Percentiles rank a stretch among this genome's conserved stretches.
These are phyloP conservation scores for Rostratula benghalensis DNA, from an alignment of 2,113 vertebrate genomes.

Conservation along the genomic window DNA sequence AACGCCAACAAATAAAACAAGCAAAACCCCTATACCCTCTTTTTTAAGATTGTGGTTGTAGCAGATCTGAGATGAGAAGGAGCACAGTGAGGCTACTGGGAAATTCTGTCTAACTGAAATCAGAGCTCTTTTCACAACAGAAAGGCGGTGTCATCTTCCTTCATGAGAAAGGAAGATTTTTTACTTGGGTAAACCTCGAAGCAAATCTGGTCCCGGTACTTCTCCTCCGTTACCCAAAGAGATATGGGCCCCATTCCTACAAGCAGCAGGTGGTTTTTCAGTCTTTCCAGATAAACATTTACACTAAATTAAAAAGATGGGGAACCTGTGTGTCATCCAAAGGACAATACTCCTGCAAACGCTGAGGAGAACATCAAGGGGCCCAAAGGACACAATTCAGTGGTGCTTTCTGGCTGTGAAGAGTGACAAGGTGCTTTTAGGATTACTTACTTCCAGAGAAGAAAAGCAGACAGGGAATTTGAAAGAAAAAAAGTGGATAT, in stretches of 20 bases:
- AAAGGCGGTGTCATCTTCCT: neutral
- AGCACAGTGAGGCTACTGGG: neutral
- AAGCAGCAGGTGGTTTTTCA: neutral
- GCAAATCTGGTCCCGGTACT: neutral
- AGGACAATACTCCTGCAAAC: accelerated
- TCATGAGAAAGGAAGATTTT: neutral
- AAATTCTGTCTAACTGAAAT: neutral
- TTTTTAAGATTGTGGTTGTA: neutral
- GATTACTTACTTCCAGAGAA: neutral
- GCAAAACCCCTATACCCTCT: neutral
- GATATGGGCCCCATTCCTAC: neutral
- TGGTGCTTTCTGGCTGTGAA: neutral
- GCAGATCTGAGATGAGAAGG: neutral
- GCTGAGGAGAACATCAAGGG: neutral
- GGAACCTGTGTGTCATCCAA: accelerated
- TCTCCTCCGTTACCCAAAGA: neutral
- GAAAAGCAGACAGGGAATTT: neutral
- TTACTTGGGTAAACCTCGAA: neutral
- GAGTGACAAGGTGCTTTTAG: neutral
- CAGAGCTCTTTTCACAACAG: neutral
- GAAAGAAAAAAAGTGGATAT: neutral
- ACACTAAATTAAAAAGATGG: neutral
- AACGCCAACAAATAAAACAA: neutral
- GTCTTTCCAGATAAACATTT: neutral
- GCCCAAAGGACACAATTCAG: accelerated